Base-by-base conservation (phyloP, 2,888 invertebrate genomes). In the Hypercompe scribonia region DNA sequence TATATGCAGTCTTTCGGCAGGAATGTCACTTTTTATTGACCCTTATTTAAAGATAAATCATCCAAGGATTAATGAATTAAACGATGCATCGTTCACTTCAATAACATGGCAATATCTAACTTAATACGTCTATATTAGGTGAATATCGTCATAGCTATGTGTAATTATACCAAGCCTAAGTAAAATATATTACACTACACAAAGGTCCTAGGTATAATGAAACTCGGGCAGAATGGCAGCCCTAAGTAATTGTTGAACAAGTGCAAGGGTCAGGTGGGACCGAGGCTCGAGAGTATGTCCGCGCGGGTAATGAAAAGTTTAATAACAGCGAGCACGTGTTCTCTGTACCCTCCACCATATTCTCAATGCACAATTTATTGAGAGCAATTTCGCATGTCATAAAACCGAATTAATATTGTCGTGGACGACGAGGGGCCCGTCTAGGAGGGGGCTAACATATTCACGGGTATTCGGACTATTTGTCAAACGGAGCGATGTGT, bases 341-440 rank as follows among this genome's bases (percentile, higher is more conserved):
- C 75, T 78, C 72, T 74, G 70, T 68, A 61, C 78, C 80, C 77
- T 72, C 84, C 73, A 63, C 78, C 82, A 82, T 86, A 87, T 88
- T 75, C 89, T 88, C 90, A 86, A 91, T 91, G 91, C 90, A 91
- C 93, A 91, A 93, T 93, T 93, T 94, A 93, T 94, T 91, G 92
- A 90, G 92, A 93, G 93, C 89, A 94, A 95, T 95, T 95, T 94
- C 91, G 94, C 94, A 94, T 95, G 95, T 95, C 95, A 95, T 95
- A 95, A 95, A 95, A 91, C 91, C 91, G 88, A 93, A 95, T 95
- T 92, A 95, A 94, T 94, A 91, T 88, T 86, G 90, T 89, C 86
- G 82, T 82, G 83, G 73, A 77, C 58, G 66, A 73, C 69, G 77
- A 65, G 65, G 65, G 50, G 65, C 3, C 24, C 61, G 8, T 34